phyloP scores from a whole-genome alignment of 2,113 vertebrate species.

The Calidris pygmaea region DNA sequence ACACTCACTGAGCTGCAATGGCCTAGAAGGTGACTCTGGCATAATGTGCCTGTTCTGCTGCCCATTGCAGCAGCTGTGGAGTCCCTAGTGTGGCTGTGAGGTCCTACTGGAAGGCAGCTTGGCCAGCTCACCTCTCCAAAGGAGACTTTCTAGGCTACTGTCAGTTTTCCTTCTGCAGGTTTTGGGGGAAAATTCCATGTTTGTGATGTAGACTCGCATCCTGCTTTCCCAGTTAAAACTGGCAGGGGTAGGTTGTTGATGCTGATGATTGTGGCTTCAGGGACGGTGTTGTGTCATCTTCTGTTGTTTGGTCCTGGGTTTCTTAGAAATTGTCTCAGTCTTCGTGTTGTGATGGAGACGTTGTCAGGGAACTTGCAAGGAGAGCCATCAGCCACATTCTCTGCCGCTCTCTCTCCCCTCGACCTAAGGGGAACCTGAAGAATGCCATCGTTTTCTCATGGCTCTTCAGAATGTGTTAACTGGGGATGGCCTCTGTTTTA shows the following conservation, averaged over 20 bases:
- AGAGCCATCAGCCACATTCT: neutral
- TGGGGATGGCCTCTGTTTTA: neutral
- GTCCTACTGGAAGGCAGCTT: neutral
- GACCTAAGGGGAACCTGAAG: neutral
- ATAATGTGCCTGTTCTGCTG: rapidly evolving
- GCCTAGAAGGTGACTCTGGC: neutral
- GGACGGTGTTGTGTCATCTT: neutral
- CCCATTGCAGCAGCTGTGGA: neutral
- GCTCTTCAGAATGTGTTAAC: neutral
- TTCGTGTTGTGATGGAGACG: neutral
- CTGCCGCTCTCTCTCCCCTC: too few relatives aligned
- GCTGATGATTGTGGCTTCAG: neutral
- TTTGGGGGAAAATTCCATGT: neutral
- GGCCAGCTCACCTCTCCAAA: neutral
- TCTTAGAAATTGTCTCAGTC: neutral
- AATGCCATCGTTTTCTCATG: rapidly evolving
- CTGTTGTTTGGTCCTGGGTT: neutral
- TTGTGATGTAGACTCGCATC: neutral
- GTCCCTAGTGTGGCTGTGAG: neutral
- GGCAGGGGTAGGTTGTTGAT: neutral
- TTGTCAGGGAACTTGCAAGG: neutral
- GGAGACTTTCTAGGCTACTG: neutral
- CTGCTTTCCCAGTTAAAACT: neutral
- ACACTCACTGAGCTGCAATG: neutral
- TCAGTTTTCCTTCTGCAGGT: neutral